Conservation (phyloP, 2,113 vertebrate genomes). For the Seriola dumerili region DNA sequence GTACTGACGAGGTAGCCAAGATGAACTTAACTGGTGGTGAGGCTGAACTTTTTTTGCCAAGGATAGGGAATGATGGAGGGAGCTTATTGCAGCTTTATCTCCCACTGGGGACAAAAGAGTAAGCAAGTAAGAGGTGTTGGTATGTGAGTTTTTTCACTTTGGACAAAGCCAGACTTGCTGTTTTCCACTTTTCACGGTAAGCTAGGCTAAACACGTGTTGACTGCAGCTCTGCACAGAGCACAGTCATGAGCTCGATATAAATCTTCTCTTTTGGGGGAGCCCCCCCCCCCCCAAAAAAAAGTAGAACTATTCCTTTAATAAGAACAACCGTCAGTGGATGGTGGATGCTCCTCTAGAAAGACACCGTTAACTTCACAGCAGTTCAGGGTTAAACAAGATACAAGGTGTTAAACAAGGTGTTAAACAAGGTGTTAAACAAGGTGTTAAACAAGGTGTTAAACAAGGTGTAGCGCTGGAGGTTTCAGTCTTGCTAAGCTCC, state of each 20-base stretch:
- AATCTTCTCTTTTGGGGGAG: background rate
- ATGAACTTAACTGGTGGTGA: conserved; percentile 18
- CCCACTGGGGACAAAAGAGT: background rate
- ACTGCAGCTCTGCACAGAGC: background rate
- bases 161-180: background rate
- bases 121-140: background rate
- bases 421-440: too few relatives aligned
- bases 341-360: too few relatives aligned
- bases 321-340: too few relatives aligned
- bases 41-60: background rate
- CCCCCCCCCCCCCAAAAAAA: too few relatives aligned
- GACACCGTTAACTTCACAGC: too few relatives aligned
- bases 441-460: too few relatives aligned
- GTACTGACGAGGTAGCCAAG: background rate
- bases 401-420: too few relatives aligned
- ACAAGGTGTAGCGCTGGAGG: too few relatives aligned
- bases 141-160: background rate
- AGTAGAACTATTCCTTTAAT: too few relatives aligned
- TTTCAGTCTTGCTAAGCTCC: too few relatives aligned
- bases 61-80: background rate
- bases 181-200: background rate
- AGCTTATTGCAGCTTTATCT: conserved; percentile 19
- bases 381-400: too few relatives aligned
- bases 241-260: background rate
- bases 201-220: background rate